Evolutionary conservation across 2,888 invertebrate genomes (phyloP).

Genomic region (Caenorhabditis sp.): DNA sequence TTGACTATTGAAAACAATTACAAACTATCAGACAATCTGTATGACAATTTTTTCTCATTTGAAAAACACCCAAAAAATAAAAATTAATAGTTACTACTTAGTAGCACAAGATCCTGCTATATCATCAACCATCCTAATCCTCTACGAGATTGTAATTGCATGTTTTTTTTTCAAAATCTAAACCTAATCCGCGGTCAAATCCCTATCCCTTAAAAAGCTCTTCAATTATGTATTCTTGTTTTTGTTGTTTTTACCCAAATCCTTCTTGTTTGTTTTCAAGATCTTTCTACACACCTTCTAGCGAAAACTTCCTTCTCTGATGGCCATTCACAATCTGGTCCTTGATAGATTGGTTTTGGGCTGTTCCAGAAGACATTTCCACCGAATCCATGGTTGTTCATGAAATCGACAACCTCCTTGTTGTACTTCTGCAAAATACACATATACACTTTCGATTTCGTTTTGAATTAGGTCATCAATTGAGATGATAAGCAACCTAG

Average conservation of each 20-base stretch:
- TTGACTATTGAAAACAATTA: no score
- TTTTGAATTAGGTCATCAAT: slow-evolving; percentile 27
- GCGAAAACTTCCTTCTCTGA: slow-evolving; percentile 71
- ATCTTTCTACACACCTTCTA: slow-evolving; percentile 51
- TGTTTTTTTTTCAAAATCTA: background rate
- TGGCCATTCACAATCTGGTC: slow-evolving; percentile 71
- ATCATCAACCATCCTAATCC: no score
- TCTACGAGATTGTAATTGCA: no score
- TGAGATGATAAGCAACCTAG: slow-evolving; percentile 38
- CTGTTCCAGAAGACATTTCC: slow-evolving; percentile 72
- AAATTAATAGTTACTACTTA: no score
- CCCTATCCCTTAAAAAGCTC: no score
- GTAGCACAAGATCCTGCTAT: no score
- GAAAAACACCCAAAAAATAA: no score
- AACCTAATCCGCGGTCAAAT: background rate
- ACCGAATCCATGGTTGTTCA: slow-evolving; percentile 70
- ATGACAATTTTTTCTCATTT: no score
- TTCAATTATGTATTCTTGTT: background rate
- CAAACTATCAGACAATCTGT: no score
- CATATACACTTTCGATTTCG: background rate
- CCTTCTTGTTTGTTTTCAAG: background rate
- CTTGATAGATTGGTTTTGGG: slow-evolving; percentile 71
- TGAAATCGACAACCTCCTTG: slow-evolving; percentile 68
- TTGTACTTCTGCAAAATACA: slow-evolving; percentile 65
- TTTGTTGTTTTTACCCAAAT: background rate